Conservation (phyloP, 1,140 invertebrate genomes). For the Semibalanus balanoides region DNA sequence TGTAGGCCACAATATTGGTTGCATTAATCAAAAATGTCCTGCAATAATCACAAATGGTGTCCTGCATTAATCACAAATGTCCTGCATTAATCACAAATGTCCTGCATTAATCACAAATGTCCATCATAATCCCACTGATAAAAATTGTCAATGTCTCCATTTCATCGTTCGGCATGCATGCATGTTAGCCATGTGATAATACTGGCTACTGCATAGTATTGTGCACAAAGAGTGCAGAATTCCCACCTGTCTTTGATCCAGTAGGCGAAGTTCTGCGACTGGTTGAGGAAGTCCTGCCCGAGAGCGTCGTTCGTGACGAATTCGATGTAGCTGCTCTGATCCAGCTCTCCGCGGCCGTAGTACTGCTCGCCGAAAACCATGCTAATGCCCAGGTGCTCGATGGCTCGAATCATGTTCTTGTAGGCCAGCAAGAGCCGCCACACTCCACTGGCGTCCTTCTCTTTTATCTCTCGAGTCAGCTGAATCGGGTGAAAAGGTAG, state of each 20-base stretch:
- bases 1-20: no score
- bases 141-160: no score
- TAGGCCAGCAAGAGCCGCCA: conserved; percentile 42
- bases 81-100: no score
- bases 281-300: conserved; percentile 39
- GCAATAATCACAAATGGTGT: no score
- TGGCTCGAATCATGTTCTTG: conserved; percentile 62
- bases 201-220: not conserved
- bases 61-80: no score
- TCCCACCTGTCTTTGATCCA: conserved; percentile 4
- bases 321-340: conserved; percentile 33
- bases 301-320: conserved; percentile 44
- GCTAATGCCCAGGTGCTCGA: conserved; percentile 60
- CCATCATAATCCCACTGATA: no score
- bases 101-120: no score
- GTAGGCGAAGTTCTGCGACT: conserved; percentile 26
- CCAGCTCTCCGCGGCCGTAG: conserved; percentile 53
- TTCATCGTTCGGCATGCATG: no score
- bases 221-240: no score
- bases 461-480: conserved; percentile 9
- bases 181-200: no score
- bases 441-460: conserved; percentile 6
- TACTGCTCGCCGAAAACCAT: conserved; percentile 46
- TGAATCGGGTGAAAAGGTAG: no score
- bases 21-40: no score